Percentiles rank a stretch among this genome's conserved stretches.
phyloP scores from a whole-genome alignment of 2,888 invertebrate species.

The Parascotia fuliginaria region DNA sequence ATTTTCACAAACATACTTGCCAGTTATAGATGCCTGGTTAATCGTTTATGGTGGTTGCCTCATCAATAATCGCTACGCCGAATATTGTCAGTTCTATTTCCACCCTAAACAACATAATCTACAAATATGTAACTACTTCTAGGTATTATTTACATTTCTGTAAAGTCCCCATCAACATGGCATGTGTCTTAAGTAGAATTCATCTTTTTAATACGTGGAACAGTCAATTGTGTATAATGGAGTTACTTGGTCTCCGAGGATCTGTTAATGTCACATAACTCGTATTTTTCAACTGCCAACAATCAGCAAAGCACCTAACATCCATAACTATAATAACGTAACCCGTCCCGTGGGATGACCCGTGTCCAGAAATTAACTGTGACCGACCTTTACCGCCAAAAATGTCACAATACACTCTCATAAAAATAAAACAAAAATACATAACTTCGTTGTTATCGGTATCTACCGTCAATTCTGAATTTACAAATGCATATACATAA shows the following conservation, averaged over 20 bases:
- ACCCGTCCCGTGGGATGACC: conserved; percentile 6
- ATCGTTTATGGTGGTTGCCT: no score
- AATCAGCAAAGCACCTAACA: conserved; percentile 7
- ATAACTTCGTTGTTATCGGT: no score
- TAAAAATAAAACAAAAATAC: not conserved
- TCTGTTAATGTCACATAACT: not conserved
- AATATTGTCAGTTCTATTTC: no score
- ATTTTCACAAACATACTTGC: no score
- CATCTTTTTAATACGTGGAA: no score
- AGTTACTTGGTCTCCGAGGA: not conserved
- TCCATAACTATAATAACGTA: conserved; percentile 3
- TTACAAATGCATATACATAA: not conserved
- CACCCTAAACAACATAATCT: no score
- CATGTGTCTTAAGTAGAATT: no score
- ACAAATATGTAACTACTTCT: no score
- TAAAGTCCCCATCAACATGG: no score
- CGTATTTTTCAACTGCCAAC: not conserved
- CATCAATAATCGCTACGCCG: no score
- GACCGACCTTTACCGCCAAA: conserved; percentile 5
- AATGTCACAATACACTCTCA: conserved; percentile 3
- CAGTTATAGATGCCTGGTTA: no score
- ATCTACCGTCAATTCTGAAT: not conserved
- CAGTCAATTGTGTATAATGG: not conserved
- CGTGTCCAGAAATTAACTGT: conserved; percentile 8
- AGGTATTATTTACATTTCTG: no score